phyloP scores from a whole-genome alignment of 2,797 vertebrate species.

The Notamacropus eugenii region DNA sequence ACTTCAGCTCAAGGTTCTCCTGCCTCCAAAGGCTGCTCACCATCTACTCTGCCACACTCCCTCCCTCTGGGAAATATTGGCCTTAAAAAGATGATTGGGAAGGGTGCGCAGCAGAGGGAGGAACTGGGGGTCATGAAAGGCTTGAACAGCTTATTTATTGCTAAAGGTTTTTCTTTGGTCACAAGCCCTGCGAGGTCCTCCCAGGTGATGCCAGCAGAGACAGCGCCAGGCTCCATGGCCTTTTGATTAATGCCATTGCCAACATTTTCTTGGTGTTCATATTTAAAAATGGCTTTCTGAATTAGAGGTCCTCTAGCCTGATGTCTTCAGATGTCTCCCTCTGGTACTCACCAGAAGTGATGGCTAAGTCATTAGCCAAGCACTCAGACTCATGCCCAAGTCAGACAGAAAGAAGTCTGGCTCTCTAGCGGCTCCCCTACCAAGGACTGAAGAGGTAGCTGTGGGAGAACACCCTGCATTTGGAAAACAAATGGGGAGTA shows the following conservation, averaged over 20 bases:
- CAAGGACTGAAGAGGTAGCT: background rate
- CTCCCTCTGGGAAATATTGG: background rate
- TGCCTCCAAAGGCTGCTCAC: background rate
- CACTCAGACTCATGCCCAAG: background rate
- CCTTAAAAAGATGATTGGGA: background rate
- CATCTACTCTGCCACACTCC: background rate
- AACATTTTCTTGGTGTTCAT: background rate
- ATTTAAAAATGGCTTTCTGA: background rate
- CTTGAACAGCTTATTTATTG: background rate
- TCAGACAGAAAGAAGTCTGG: background rate
- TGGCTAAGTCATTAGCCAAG: background rate
- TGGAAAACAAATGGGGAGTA: background rate
- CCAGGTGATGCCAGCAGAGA: background rate
- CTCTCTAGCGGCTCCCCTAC: background rate
- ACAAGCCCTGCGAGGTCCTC: too few relatives aligned
- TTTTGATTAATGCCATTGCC: background rate
- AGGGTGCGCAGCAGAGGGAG: background rate
- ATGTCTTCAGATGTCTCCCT: too few relatives aligned
- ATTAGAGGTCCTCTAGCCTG: background rate
- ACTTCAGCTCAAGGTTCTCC: background rate
- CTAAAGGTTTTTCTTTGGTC: background rate
- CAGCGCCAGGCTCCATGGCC: background rate
- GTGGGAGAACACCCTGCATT: background rate
- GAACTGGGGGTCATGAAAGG: background rate
- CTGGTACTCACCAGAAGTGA: background rate